These are phyloP conservation scores for Artibeus lituratus DNA, from an alignment of 2,797 vertebrate species.

Conservation along the genomic window DNA sequence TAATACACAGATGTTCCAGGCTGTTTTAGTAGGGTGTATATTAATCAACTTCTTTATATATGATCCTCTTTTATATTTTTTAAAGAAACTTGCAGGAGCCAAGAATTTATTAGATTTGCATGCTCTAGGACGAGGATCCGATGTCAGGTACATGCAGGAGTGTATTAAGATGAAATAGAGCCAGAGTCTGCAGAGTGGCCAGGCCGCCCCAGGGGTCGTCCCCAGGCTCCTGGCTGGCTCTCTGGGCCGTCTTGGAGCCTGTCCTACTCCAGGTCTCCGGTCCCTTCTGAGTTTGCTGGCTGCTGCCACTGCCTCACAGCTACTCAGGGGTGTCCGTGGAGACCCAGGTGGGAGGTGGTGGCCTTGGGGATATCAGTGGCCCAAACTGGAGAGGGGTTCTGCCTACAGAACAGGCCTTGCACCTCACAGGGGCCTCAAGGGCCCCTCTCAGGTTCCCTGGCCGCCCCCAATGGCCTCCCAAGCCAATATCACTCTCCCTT, in stretches of 20 bases:
- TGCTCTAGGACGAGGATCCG: slow-evolving; percentile 81
- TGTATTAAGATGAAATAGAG: slow-evolving; percentile 66
- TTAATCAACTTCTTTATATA: slow-evolving; percentile 89
- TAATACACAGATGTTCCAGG: slow-evolving; percentile 89
- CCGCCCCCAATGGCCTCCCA: not conserved
- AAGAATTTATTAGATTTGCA: slow-evolving; percentile 89
- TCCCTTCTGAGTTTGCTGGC: not conserved
- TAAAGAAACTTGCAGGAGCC: slow-evolving; percentile 85
- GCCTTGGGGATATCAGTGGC: not conserved
- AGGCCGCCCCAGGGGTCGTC: not conserved
- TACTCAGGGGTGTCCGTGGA: not conserved
- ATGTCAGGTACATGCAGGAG: slow-evolving; percentile 79
- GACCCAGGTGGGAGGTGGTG: not conserved
- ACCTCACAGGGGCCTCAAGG: not conserved
- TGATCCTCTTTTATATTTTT: slow-evolving; percentile 86
- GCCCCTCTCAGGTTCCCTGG: not conserved
- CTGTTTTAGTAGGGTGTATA: slow-evolving; percentile 86
- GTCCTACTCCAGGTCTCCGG: not conserved
- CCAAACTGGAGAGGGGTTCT: not conserved
- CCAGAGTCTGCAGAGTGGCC: slow-evolving; percentile 11
- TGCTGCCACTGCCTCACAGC: not conserved
- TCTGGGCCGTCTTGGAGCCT: not conserved
- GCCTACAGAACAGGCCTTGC: not conserved
- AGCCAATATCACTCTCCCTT: not conserved
- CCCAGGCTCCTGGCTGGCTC: not conserved